Base-by-base conservation (phyloP, 2,888 invertebrate genomes). In the Drosophila antonietae region DNA sequence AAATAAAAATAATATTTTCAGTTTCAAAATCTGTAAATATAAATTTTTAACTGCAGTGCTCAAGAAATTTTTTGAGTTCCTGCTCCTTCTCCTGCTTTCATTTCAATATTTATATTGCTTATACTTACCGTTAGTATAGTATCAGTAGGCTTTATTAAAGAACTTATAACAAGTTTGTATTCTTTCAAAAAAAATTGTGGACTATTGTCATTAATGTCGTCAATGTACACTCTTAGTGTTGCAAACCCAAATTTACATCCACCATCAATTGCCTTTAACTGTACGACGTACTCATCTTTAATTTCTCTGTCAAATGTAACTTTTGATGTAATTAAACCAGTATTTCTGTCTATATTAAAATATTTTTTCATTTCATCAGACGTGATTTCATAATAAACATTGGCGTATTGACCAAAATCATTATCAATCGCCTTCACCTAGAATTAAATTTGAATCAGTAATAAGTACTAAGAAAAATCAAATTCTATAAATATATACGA, bases 141-240 rank as follows among this genome's bases (percentile, higher is more conserved):
- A 37, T 94, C 93, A 72, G 95, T 94, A 5, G 94, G 81, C 18
- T 94, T 94, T 51, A 94, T 91, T 86, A 95, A 95, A 46, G 94
- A 93, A 79, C 95, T 94, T 75, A 96, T 95, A 66, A 95, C 95
- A 39, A 95, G 95, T 92, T 96, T 96, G 92, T 97, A 97, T 92
- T 97, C 96, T 77, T 95, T 95, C 68, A 96, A 93, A 73, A 95
- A 93, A 92, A 97, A 97, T 64, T 93, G 93, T 0, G 98, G 98
- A 58, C 95, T 93, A 92, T 97, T 96, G 92, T 98, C 98, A 93
- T 98, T 97, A 75, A 95, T 94, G 93, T 98, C 98, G 28, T 94
- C 93, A 55, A 98, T 96, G 91, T 95, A 95, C 46, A 98, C 96
- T 92, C 96, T 94, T 75, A 97, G 95, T 39, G 94, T 94, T 49